Base-by-base conservation (phyloP, 2,113 vertebrate species). In the Limnothrissa miodon region DNA sequence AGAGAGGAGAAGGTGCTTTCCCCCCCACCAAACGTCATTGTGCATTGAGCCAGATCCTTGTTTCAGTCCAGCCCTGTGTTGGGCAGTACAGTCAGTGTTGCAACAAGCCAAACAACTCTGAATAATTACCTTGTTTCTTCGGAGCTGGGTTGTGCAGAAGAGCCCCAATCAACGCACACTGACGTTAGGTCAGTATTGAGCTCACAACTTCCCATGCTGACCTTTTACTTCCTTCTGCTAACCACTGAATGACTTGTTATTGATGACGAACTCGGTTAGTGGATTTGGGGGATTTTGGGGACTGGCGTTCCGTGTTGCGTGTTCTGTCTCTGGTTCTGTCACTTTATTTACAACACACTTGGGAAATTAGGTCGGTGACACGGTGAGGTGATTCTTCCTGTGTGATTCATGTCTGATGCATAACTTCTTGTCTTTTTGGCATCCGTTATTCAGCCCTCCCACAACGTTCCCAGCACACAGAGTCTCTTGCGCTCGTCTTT, bases 1-100 rank as follows among this genome's bases (percentile, higher is more conserved):
- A 83, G 86, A 86, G 80, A 74, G 42, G 53, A 78, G 70, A 56
- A 66, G 80, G 44, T 51, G 17, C 53, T 13, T 5, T 39, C 0
- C 33, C 66, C 66, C 29, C 66, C 29, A 39, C 2, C 29, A n/a
- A n/a, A n/a, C 62, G 36, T 9, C 62, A 70, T 70, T 70, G 29
- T 70, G 8, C 33, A 33, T 2, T 70, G 29, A 70, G 25, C 62
- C 66, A 36, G 66, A 74, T 74, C 66, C 1, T 9, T 74, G 33
- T 74, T 74, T 36, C 10, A 74, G 66, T 29, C 25, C n/a, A 8
- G 9, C 59, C 25, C 59, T 11, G 6, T n/a, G n/a, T 62, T 62
- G 25, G 23, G 36, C 29, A 17, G 29, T 74, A 29, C 5, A 2
- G 29, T 74, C 66, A 74, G 66, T 74, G 66, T 74, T 74, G 66